Evolutionary conservation across 2,888 invertebrate genomes (phyloP), one percentile per base, ranked within the genome.

Genomic region (Incurvaria masculella): DNA sequence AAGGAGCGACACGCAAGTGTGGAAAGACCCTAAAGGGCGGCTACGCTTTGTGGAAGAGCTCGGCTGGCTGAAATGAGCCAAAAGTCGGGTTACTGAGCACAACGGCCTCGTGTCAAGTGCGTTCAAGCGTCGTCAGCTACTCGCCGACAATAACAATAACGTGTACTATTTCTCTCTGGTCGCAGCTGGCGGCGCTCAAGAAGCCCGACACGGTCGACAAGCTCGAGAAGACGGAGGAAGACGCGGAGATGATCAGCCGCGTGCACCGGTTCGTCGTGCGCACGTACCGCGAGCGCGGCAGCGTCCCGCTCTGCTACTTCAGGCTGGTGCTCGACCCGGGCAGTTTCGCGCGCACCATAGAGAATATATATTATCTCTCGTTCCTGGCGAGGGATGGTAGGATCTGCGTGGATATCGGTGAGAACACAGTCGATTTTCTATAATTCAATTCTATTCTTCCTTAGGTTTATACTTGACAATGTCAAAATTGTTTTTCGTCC

Each of bases 351-450:
- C 67, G 69, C 46, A 83, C 84, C 21, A 70, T 87, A 1, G 84
- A 86, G 68, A 86, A 87, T 58, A 74, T 85, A 40, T 81, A 86
- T 65, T 78, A 85, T 56, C 69, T 82, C n/a, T 80, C 86, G 0
- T 86, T 86, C 65, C 68, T 86, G 3, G 71, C 81, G 1, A 63
- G 81, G 44, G 85, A 86, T 57, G 83, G 82, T 0, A 62, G 67
- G 49, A 63, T 84, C 1, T 62, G 69, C 42, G 62, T 86, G 5
- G 58, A 67, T 16, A 59, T 80, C 47, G 80, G 84, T 83, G 56
- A 59, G 54, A 45, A n/a, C n/a, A n/a, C 16, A 16, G 19, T 11
- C 40, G 48, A 47, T 17, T 38, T 41, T 44, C 20, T 39, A 14
- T 26, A 26, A 8, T 17, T 14, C 11, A 42, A 14, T 11, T 21